Conservation (phyloP, 2,888 invertebrate species). For the Geophilus truncorum region DNA sequence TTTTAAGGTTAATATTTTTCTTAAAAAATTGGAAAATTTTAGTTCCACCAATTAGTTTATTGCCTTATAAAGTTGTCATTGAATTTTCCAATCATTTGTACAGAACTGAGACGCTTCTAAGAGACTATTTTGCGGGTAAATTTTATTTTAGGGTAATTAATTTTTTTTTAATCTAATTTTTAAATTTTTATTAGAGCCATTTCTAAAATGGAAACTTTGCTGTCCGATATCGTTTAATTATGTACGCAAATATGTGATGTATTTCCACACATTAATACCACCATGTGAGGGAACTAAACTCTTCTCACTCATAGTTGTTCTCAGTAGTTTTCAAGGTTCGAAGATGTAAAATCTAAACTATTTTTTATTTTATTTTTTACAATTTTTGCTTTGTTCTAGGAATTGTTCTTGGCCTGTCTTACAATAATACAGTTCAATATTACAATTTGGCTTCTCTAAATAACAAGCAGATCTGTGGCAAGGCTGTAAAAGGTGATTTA, state of each 20-base stretch:
- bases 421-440: not conserved
- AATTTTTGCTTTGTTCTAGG: not conserved
- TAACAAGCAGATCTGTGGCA: not conserved
- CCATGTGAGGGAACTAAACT: not conserved
- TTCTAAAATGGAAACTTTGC: not conserved
- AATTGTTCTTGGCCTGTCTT: not conserved
- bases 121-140: not conserved
- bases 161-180: not conserved
- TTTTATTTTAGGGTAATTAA: not conserved
- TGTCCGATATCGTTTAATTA: not conserved
- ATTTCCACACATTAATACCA: not conserved
- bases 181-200: not conserved
- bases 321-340: not conserved
- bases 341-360: too few species aligned
- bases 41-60: not conserved
- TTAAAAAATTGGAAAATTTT: not conserved
- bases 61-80: not conserved
- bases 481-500: not conserved
- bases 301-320: not conserved
- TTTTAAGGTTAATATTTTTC: not conserved
- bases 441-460: not conserved
- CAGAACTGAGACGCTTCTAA: not conserved
- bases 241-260: not conserved
- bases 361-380: not conserved
- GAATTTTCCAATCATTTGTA: conserved; percentile 7